Conservation (phyloP, 1,140 invertebrate genomes). For the Lutraria rhynchaena region DNA sequence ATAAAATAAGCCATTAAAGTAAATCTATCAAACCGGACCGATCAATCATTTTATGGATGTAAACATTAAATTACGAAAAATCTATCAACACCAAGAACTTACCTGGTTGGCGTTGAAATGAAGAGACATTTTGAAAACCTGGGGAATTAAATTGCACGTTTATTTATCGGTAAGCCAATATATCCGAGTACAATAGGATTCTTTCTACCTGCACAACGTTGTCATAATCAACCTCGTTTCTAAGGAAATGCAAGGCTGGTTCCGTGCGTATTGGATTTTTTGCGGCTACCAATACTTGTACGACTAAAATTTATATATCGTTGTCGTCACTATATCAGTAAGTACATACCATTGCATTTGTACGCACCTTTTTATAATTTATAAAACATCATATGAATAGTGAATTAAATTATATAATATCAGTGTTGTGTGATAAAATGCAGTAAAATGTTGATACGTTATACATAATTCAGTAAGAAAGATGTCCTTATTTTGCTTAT, state of each 20-base stretch:
- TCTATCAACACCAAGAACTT: slow-evolving; percentile 24
- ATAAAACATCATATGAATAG: no score
- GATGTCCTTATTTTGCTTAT: no score
- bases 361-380: no score
- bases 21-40: no score
- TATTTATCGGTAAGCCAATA: not conserved
- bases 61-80: not conserved
- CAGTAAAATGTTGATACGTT: no score
- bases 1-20: no score
- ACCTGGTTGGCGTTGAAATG: slow-evolving; percentile 75
- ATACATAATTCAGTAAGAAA: no score
- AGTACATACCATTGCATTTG: no score
- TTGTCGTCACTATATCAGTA: slow-evolving; percentile 26
- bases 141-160: slow-evolving; percentile 13
- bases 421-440: no score
- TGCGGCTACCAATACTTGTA: no score
- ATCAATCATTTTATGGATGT: not conserved
- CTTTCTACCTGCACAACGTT: slow-evolving; percentile 26
- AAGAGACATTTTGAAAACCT: slow-evolving; percentile 62
- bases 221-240: slow-evolving; percentile 56
- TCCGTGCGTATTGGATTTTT: no score
- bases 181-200: slow-evolving; percentile 45
- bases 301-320: not conserved
- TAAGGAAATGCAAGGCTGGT: slow-evolving; percentile 42
- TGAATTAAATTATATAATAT: no score